A percentile compares a stretch with the other conserved stretches of the same genome.
phyloP scores from a whole-genome alignment of 2,113 vertebrate genomes.

The Malurus melanocephalus region DNA sequence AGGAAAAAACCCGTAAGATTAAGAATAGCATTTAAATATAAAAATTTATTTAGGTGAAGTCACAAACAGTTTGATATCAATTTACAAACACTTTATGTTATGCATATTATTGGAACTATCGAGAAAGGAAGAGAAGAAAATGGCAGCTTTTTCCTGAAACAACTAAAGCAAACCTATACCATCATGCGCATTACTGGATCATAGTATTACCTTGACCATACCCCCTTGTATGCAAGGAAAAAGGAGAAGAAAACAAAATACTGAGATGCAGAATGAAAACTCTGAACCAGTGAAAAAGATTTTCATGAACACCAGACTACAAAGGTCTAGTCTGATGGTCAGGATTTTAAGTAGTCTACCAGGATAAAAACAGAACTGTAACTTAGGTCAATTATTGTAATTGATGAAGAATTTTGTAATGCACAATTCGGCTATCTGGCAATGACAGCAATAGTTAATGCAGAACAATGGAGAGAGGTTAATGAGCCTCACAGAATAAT shows the following conservation, averaged over 20 bases:
- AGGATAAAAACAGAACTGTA: not conserved
- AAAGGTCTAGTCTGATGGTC: not conserved
- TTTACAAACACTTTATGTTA: slow-evolving; percentile 62
- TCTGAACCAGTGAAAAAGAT: not conserved
- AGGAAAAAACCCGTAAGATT: not conserved
- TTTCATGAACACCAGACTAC: slow-evolving; percentile 29
- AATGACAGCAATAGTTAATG: not conserved
- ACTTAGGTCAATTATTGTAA: slow-evolving; percentile 1
- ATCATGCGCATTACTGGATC: slow-evolving; percentile 32
- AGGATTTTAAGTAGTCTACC: not conserved
- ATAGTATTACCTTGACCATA: slow-evolving; percentile 39
- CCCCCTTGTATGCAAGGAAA: slow-evolving; percentile 9
- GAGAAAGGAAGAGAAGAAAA: slow-evolving; percentile 37
- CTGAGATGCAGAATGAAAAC: slow-evolving; percentile 14
- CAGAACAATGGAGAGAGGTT: not conserved
- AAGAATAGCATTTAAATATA: slow-evolving; percentile 41
- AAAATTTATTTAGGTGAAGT: slow-evolving; percentile 65
- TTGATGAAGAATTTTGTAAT: not conserved
- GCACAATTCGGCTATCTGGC: not conserved
- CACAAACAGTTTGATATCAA: slow-evolving; percentile 53
- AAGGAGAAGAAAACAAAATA: slow-evolving; percentile 34
- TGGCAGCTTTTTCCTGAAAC: slow-evolving; percentile 33
- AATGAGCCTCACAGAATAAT: slow-evolving; percentile 9
- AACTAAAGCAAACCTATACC: slow-evolving; percentile 46
- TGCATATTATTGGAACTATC: slow-evolving; percentile 28